These are phyloP conservation scores for Ichneumoninae sp. DNA, from an alignment of 2,888 invertebrate genomes.

Conservation along the genomic window DNA sequence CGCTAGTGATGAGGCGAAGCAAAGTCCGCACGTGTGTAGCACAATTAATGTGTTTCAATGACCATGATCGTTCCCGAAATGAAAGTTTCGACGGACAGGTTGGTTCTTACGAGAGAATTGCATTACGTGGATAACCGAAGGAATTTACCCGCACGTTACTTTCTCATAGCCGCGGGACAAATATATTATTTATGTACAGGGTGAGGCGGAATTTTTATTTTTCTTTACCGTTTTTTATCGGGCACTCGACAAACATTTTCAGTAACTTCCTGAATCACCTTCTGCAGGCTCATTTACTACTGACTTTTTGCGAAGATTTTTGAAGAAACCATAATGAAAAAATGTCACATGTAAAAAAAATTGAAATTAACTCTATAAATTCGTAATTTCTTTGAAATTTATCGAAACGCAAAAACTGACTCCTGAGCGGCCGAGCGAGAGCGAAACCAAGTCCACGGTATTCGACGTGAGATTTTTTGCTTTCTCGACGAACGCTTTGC, in stretches of 20 bases:
- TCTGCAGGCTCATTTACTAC: too few relatives aligned
- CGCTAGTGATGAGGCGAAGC: neutral
- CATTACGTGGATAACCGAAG: slow-evolving; percentile 41
- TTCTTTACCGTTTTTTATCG: neutral
- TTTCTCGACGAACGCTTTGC: too few relatives aligned
- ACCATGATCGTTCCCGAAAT: slow-evolving; percentile 39
- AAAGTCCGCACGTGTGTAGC: slow-evolving; percentile 3
- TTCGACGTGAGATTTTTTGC: too few relatives aligned
- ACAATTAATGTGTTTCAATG: slow-evolving; percentile 46
- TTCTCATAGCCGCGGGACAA: neutral
- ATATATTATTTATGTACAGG: slow-evolving; percentile 1
- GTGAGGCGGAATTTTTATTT: neutral
- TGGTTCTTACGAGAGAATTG: slow-evolving; percentile 20
- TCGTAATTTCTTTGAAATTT: too few relatives aligned
- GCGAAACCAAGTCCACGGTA: too few relatives aligned
- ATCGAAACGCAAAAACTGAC: too few relatives aligned
- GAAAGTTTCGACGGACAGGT: slow-evolving; percentile 41
- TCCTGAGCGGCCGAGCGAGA: too few relatives aligned
- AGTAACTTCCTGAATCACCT: too few relatives aligned
- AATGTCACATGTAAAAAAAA: too few relatives aligned
- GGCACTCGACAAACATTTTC: neutral
- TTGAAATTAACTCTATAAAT: too few relatives aligned
- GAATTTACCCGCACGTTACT: slow-evolving; percentile 33
- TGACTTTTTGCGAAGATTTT: too few relatives aligned
- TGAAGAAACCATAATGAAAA: too few relatives aligned